These are phyloP conservation scores for Upupa epops DNA, from an alignment of 2,113 vertebrate genomes.

Conservation along the genomic window DNA sequence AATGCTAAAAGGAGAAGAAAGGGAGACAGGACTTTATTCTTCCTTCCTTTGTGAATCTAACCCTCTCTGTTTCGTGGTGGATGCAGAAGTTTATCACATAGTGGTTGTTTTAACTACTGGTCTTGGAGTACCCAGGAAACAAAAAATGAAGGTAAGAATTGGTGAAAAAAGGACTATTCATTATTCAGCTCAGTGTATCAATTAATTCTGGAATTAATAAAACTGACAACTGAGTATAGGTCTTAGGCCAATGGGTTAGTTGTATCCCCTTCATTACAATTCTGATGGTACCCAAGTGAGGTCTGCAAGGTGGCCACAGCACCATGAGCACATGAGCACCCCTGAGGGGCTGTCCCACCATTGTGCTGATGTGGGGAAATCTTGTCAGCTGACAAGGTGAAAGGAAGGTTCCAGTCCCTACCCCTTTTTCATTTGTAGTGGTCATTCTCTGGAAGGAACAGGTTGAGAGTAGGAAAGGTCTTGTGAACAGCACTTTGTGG, in stretches of 20 bases:
- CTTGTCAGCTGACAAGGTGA: not conserved
- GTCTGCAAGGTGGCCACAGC: not conserved
- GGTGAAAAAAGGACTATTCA: fast-evolving
- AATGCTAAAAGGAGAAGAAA: not conserved
- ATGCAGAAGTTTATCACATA: not conserved
- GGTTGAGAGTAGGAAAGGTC: not conserved
- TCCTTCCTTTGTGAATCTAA: not conserved
- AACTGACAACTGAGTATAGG: not conserved
- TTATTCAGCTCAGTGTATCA: not conserved
- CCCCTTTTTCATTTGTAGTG: not conserved
- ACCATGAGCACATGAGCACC: not conserved
- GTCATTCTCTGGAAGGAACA: not conserved
- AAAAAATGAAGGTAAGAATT: not conserved
- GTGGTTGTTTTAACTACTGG: not conserved
- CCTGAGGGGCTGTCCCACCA: not conserved
- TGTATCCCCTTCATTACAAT: not conserved
- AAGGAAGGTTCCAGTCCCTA: not conserved
- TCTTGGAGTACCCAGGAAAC: not conserved
- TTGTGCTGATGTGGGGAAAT: not conserved
- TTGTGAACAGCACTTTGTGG: not conserved
- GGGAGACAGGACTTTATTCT: not conserved
- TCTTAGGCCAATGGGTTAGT: not conserved
- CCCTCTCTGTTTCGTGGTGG: not conserved
- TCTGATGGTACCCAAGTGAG: not conserved
- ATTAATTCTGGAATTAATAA: not conserved